Conservation (phyloP, 2,888 invertebrate genomes). For the Acanthococcus lagerstroemiae region DNA sequence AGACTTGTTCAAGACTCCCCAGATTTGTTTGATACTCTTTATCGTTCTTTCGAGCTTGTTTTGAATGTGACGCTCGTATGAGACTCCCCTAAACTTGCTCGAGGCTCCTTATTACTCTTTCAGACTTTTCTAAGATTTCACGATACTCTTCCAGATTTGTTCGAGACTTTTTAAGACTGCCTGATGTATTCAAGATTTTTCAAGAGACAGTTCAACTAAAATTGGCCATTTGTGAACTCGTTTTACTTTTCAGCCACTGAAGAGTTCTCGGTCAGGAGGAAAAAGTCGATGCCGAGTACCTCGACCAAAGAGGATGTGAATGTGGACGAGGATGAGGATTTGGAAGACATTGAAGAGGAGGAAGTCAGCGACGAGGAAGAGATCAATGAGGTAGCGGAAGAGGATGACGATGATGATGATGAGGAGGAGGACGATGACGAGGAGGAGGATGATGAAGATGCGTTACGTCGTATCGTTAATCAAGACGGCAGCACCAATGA, state of each 20-base stretch:
- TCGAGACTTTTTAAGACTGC: no score
- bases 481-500: neutral
- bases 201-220: no score
- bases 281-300: neutral
- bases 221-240: neutral
- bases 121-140: no score
- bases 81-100: no score
- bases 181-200: no score
- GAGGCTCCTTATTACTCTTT: no score
- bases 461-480: slow-evolving; percentile 2
- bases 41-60: no score
- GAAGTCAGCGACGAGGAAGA: slow-evolving; percentile 27
- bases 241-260: neutral
- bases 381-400: slow-evolving; percentile 10
- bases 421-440: slow-evolving; percentile 23
- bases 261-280: neutral
- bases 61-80: no score
- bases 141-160: no score
- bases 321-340: slow-evolving; percentile 15
- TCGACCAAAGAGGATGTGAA: neutral
- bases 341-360: slow-evolving; percentile 20
- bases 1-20: no score
- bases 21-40: no score
- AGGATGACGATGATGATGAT: slow-evolving; percentile 14
- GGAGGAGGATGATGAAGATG: slow-evolving; percentile 13